These are phyloP conservation scores for Tholera decimalis DNA, from an alignment of 2,888 invertebrate species.

Conservation along the genomic window DNA sequence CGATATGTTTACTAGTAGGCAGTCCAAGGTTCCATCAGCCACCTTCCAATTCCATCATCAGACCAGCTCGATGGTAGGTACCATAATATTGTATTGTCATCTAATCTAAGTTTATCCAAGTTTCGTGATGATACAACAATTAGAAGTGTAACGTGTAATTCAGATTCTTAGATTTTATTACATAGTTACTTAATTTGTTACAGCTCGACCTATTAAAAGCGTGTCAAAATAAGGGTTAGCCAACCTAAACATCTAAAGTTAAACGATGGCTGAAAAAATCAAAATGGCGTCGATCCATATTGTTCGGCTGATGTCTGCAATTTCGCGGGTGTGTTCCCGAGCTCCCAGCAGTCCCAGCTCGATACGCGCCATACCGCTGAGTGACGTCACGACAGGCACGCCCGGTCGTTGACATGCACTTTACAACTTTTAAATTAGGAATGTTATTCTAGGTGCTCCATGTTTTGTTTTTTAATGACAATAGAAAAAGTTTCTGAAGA, in stretches of 20 bases:
- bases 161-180: too few species aligned
- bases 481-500: background rate
- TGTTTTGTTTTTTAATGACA: slow-evolving; percentile 25
- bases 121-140: too few species aligned
- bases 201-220: too few species aligned
- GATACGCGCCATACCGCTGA: slow-evolving; percentile 46
- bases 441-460: slow-evolving; percentile 47
- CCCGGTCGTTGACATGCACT: slow-evolving; percentile 62
- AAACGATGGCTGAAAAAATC: slow-evolving; percentile 4
- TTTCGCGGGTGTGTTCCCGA: slow-evolving; percentile 54
- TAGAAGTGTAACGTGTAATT: too few species aligned
- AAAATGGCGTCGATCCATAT: slow-evolving; percentile 21
- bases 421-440: slow-evolving; percentile 44
- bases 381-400: slow-evolving; percentile 56
- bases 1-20: too few species aligned
- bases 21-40: too few species aligned
- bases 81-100: too few species aligned
- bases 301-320: slow-evolving; percentile 26
- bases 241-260: slow-evolving; percentile 15
- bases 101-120: too few species aligned
- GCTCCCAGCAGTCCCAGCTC: too few species aligned
- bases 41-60: too few species aligned
- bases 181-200: too few species aligned
- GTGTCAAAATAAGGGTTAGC: background rate
- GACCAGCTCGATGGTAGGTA: too few species aligned